phyloP scores from a whole-genome alignment of 2,113 vertebrate species.

The Crotalus tigris region DNA sequence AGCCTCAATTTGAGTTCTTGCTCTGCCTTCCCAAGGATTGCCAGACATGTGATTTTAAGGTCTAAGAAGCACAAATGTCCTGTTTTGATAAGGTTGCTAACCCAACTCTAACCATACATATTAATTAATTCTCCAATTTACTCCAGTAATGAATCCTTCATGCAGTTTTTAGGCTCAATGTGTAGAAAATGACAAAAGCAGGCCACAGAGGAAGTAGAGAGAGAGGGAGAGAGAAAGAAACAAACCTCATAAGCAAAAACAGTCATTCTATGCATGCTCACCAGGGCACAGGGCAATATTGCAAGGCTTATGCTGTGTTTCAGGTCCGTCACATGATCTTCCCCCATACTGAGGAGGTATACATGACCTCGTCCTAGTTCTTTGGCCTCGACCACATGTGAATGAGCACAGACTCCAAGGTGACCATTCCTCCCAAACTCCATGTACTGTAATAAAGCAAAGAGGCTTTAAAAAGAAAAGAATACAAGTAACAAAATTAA shows the following conservation, averaged over 20 bases:
- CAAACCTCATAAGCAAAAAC: conserved; percentile 41
- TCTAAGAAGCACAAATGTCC: background rate
- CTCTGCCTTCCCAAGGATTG: background rate
- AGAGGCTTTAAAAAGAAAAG: conserved; percentile 73
- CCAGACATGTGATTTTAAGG: background rate
- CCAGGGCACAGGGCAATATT: conserved; percentile 99
- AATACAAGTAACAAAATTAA: conserved; percentile 32
- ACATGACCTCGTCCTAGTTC: conserved; percentile 94
- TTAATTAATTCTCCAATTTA: background rate
- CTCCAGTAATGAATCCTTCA: background rate
- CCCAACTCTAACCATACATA: background rate
- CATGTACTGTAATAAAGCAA: conserved; percentile 95
- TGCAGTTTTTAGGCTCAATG: background rate
- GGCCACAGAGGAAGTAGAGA: conserved; percentile 3
- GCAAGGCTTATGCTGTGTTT: conserved; percentile 98
- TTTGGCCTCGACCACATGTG: conserved; percentile 98
- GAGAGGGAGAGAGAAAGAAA: background rate
- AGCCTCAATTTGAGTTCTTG: background rate
- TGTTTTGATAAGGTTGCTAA: background rate
- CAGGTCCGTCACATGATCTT: conserved; percentile 93
- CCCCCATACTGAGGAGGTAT: conserved; percentile 95
- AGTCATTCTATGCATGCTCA: conserved; percentile 63
- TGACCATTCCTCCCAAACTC: conserved; percentile 99
- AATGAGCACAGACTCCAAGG: conserved; percentile 99
- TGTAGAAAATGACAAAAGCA: background rate